Evolutionary conservation across 1,140 invertebrate genomes (phyloP), one percentile per base, ranked within the genome.

Genomic region (Zaprionus ornatus): DNA sequence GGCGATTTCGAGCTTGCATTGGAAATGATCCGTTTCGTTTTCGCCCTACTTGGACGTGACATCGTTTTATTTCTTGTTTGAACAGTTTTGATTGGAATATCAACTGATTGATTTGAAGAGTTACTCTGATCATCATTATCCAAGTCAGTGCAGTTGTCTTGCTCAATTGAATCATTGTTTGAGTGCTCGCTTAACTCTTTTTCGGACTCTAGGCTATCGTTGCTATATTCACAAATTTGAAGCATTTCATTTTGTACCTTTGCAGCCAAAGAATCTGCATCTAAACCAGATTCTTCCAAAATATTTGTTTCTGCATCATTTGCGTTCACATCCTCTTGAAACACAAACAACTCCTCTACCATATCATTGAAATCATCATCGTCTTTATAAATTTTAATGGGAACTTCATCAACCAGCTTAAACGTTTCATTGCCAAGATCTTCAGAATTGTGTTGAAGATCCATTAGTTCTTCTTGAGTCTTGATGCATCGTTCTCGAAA

Each of bases 401-500:
- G 25, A 29, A 21, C 3, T 19, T 57, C 55, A 21, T 55, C 12
- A 21, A 3, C 55, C 17, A 23, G 45, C 1, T 50, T 50, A 23
- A 5, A 23, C 19, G 45, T 21, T 23, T 21, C 45, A 19, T 50
- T 19, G 40, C 40, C 40, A 45, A 45, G 45, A 21, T 52, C 3
- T 35, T 37, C 19, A 21, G 27, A 17, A 23, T 19, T 10, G 1
- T 19, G 45, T 50, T 50, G 19, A 50, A 10, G n/a, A 45, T 17
- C 6, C 7, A 65, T 15, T 1, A 88, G 45, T 40, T 60, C 7
- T 23, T 76, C 48, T 21, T 88, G 84, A 2, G 84, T 79, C 54
- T 59, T 74, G 3, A 67, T 57, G 56, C 65, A 84, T 1, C 77
- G 74, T 4, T 88, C 81, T 3, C 85, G 54, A 37, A 88, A 88